Conservation (phyloP, 64 coral and sea anemone species). For the Actinia equina region DNA sequence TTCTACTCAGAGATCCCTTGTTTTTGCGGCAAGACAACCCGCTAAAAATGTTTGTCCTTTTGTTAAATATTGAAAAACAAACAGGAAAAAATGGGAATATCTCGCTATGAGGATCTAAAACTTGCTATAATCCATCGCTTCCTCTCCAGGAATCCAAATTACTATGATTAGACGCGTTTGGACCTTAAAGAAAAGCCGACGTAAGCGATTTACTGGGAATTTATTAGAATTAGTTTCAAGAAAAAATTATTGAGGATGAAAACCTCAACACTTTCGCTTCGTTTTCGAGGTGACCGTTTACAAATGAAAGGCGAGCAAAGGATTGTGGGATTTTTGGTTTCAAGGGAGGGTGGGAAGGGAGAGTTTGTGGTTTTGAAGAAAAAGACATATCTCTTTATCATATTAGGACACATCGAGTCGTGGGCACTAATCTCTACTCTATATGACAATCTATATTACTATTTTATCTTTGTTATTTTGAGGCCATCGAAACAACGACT, state of each 20-base stretch:
- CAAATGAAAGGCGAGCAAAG: background rate
- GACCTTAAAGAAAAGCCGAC: background rate
- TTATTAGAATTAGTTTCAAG: background rate
- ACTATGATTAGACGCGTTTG: background rate
- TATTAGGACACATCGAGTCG: background rate
- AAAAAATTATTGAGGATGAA: background rate
- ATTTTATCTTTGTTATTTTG: background rate
- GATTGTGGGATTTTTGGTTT: background rate
- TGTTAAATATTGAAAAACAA: constrained; percentile 17
- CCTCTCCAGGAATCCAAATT: background rate
- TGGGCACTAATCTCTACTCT: background rate
- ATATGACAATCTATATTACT: constrained; percentile 3
- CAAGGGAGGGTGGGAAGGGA: background rate
- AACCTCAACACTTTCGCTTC: background rate
- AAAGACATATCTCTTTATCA: constrained; percentile 1
- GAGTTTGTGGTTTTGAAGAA: background rate
- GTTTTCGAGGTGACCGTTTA: background rate
- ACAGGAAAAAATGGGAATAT: background rate
- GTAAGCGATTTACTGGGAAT: background rate
- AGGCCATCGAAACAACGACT: background rate
- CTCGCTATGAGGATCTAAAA: background rate
- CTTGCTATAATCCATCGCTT: constrained; percentile 13
- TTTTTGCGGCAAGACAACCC: background rate
- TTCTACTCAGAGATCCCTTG: background rate
- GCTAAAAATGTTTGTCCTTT: background rate